Evolutionary conservation across 2,797 vertebrate genomes (phyloP), one percentile per base, ranked within the genome.

Genomic region (Acipenser transmontanus): DNA sequence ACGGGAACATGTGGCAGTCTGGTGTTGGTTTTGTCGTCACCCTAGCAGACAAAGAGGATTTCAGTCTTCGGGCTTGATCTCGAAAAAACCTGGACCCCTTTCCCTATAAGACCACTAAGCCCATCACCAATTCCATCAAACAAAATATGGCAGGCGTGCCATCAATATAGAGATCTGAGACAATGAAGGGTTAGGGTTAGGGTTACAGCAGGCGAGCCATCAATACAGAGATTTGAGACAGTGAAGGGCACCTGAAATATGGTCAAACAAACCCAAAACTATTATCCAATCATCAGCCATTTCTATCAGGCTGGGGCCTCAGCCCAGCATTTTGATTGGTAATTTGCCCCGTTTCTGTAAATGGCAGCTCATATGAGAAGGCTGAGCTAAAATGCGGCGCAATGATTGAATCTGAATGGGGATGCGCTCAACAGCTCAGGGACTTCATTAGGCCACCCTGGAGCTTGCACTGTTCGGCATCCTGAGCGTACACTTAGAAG

Each of bases 211-310:
- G 20, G 20, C 6, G 8, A 8, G 60, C 60, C 17, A 17, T 20
- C 60, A 61, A 47, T 61, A 47, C 1, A 61, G 60, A 47, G 59
- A 14, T 20, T 10, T n/a, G 59, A 61, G 60, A 57, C 13, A 6
- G 60, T 17, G 60, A 17, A 13, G 17, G 60, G 17, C 17, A 13
- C 60, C 60, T 7, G 60, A 61, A 13, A 17, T n/a, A 17, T 61
- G 34, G 7, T 61, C 60, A 61, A 61, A 61, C 60, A 61, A 34
- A 17, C 47, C 60, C 60, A 9, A 61, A 61, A 61, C 60, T 61
- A 47, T 61, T 34, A 61, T 17, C 60, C 60, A 61, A 47, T 61
- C 60, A 61, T 61, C 47, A 47, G 47, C 60, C 60, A 61, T 61
- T 61, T 61, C 60, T 34, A 34, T 61, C 60, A 34, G 60, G 17